Conservation (phyloP, 23 tunicate genomes). For the Aplidium turbinatum region DNA sequence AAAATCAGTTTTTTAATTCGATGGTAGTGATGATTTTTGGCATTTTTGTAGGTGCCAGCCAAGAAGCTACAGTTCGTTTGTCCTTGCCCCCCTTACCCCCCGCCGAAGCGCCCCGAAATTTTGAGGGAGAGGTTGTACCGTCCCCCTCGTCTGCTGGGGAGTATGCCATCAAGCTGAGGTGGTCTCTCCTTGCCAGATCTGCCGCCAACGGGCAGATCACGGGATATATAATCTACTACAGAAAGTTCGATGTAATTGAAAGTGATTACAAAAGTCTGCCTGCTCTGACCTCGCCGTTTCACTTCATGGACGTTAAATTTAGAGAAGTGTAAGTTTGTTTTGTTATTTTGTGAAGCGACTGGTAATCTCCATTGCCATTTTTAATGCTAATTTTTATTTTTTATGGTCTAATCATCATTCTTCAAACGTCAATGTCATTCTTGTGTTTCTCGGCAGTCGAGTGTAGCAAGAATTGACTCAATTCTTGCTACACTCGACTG, state of each 20-base stretch:
- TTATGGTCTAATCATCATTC: no score
- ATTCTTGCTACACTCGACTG: no score
- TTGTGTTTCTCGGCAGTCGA: no score
- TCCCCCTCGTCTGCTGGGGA: neutral
- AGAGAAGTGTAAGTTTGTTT: conserved; percentile 23
- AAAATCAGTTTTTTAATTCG: neutral
- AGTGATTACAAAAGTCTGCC: neutral
- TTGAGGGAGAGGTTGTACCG: conserved; percentile 30
- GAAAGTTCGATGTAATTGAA: conserved; percentile 3
- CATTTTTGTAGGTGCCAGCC: conserved; percentile 3
- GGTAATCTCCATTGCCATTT: no score
- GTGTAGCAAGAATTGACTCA: no score
- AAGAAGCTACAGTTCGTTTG: conserved; percentile 7
- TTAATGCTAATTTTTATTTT: no score
- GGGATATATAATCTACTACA: conserved; percentile 59
- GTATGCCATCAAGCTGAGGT: conserved; percentile 44
- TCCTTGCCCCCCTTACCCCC: conserved; percentile 47
- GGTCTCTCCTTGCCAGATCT: conserved; percentile 44
- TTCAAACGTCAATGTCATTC: no score
- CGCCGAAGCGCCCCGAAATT: conserved; percentile 57
- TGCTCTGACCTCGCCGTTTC: neutral
- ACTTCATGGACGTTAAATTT: neutral
- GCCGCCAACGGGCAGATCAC: conserved; percentile 63
- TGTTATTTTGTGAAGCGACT: no score
- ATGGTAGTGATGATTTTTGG: neutral